Base-by-base conservation (phyloP, 1,140 invertebrate genomes). In the Trialeurodes vaporariorum region DNA sequence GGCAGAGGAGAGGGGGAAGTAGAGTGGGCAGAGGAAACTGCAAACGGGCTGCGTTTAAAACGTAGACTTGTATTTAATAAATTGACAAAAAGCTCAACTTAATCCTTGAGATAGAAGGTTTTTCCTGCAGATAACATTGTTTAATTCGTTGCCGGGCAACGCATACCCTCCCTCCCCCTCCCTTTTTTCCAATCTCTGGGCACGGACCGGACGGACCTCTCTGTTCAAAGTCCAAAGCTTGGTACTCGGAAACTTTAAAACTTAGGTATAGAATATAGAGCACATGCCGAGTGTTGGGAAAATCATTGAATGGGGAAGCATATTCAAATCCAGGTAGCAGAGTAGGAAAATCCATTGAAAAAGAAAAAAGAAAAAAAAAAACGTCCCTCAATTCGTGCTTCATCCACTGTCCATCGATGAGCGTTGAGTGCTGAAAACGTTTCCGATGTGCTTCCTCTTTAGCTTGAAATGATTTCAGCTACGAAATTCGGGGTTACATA, bases 41-140 rank as follows among this genome's bases (percentile, higher is more conserved):
- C 34, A 9, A 49, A 49, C 34, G 5, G 34, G n/a, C n/a, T n/a
- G n/a, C n/a, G n/a, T n/a, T n/a, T n/a, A 49, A 17, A 49, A 49
- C 34, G 34, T 49, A 49, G 34, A 49, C 34, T 49, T 49, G 34
- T 49, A 49, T 49, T 49, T 49, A 49, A 49, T 49, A 49, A 49
- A 49, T 49, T 49, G 34, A 49, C 34, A 49, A 49, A 49, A 49
- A 49, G 34, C 34, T 49, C 34, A 17, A 49, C 34, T 49, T 49
- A 49, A 49, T 49, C 34, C 34, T 49, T 49, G 34, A 49, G 34
- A 49, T 49, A 49, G 34, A 17, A 17, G 34, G 34, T 17, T 49
- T n/a, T 17, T 49, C 34, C 34, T 49, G 34, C 34, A 49, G 34
- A 49, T 49, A 49, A 49, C 34, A 49, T 49, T 49, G 34, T 49